Percentiles rank a stretch among this genome's conserved stretches.
Conservation (phyloP, 2,797 vertebrate genomes). For the Semaprochilodus insignis region DNA sequence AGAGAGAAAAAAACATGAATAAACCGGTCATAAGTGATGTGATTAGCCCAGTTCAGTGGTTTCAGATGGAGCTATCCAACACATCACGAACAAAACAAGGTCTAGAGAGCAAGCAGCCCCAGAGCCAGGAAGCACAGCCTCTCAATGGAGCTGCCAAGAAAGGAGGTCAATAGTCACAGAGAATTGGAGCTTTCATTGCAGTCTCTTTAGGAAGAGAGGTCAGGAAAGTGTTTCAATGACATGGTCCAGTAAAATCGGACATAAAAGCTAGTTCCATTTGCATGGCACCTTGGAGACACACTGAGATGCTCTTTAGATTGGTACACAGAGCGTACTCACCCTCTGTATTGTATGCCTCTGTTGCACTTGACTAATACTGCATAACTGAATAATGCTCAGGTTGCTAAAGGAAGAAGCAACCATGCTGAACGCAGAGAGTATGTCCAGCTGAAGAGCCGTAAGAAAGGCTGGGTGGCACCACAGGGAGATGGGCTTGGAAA, state of each 20-base stretch:
- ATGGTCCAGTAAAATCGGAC: background rate
- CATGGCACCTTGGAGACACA: background rate
- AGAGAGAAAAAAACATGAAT: background rate
- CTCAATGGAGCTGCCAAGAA: background rate
- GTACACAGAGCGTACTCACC: background rate
- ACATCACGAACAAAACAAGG: background rate
- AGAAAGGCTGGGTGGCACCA: too few species aligned
- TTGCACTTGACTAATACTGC: conserved; percentile 26
- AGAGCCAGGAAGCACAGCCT: background rate
- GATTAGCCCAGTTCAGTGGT: conserved; percentile 11
- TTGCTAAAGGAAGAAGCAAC: background rate
- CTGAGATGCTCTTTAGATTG: background rate
- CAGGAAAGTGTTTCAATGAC: background rate
- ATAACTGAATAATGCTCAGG: conserved; percentile 18
- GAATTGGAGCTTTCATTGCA: background rate
- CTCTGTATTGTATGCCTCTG: background rate
- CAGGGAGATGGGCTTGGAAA: background rate
- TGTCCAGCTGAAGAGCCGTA: background rate
- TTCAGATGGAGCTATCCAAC: conserved; percentile 8
- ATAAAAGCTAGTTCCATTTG: background rate
- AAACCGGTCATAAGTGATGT: background rate
- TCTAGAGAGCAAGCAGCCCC: background rate
- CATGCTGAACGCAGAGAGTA: background rate
- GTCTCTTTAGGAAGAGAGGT: background rate
- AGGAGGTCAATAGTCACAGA: background rate